phyloP scores from a whole-genome alignment of 2,888 invertebrate species.

The Rutpela maculata region DNA sequence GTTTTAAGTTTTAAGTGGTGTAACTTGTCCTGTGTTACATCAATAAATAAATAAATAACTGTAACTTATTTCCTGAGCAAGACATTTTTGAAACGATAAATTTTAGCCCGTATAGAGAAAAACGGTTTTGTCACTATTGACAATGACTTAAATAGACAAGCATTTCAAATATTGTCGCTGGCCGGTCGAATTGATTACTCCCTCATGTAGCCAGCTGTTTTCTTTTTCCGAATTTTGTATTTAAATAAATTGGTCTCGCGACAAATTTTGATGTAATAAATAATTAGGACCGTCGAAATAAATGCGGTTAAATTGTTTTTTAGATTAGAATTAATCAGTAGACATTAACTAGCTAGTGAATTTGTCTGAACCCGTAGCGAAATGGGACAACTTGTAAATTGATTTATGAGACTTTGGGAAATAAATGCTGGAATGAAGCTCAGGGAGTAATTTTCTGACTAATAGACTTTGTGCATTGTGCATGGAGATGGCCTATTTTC shows the following conservation, averaged over 20 bases:
- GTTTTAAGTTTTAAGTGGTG: no score
- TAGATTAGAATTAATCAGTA: constrained; percentile 21
- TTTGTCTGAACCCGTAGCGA: not conserved
- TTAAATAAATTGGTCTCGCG: constrained; percentile 14
- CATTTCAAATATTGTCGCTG: not conserved
- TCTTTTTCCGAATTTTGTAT: constrained; percentile 10
- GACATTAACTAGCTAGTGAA: constrained; percentile 15
- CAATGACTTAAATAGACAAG: constrained; percentile 1
- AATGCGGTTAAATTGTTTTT: constrained; percentile 23
- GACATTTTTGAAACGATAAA: not conserved
- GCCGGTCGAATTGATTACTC: not conserved
- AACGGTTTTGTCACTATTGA: not conserved
- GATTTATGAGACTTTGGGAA: not conserved
- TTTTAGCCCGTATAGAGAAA: not conserved
- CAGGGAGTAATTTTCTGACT: no score
- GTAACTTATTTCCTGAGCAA: no score
- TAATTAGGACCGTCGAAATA: constrained; percentile 10
- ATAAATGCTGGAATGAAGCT: not conserved
- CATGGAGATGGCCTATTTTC: no score
- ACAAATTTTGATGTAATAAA: constrained; percentile 28
- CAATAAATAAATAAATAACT: no score
- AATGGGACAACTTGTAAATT: not conserved
- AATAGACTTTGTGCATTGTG: no score
- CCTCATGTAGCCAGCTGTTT: constrained; percentile 17
- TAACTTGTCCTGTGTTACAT: no score